Evolutionary conservation across 2,888 invertebrate genomes (phyloP).

Genomic region (Piscicola geometra): DNA sequence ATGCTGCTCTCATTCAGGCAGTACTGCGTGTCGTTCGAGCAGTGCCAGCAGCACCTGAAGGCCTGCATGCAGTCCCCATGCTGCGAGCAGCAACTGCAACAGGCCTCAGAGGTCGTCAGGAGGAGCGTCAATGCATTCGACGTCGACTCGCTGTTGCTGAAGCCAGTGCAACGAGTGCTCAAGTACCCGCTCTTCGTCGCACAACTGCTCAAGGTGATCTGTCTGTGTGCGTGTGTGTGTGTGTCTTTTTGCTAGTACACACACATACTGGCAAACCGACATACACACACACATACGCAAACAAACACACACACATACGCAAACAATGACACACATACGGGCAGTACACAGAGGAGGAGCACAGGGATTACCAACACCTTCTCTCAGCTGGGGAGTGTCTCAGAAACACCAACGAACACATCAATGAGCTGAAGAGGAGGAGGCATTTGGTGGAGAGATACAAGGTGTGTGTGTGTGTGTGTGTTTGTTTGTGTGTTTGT

Average conservation of each 20-base stretch:
- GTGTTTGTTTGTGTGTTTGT: no score
- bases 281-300: not conserved
- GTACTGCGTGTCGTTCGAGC: not conserved
- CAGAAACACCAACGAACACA: constrained; percentile 1
- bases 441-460: constrained; percentile 9
- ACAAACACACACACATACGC: not conserved
- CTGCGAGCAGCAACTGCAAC: not conserved
- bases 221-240: not conserved
- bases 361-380: not conserved
- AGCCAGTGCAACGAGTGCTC: not conserved
- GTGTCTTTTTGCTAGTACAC: not conserved
- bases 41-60: not conserved
- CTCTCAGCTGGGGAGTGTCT: not conserved
- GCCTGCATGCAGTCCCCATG: not conserved
- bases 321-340: not conserved
- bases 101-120: not conserved
- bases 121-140: not conserved
- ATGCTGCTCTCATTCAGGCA: not conserved
- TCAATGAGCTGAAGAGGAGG: constrained; percentile 1
- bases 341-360: not conserved
- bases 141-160: not conserved
- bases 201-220: not conserved
- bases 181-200: constrained; percentile 6
- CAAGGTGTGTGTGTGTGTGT: not conserved
- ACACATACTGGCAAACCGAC: not conserved